Evolutionary conservation across 2,888 invertebrate genomes (phyloP).

Genomic region (Himalopsyche anomala): DNA sequence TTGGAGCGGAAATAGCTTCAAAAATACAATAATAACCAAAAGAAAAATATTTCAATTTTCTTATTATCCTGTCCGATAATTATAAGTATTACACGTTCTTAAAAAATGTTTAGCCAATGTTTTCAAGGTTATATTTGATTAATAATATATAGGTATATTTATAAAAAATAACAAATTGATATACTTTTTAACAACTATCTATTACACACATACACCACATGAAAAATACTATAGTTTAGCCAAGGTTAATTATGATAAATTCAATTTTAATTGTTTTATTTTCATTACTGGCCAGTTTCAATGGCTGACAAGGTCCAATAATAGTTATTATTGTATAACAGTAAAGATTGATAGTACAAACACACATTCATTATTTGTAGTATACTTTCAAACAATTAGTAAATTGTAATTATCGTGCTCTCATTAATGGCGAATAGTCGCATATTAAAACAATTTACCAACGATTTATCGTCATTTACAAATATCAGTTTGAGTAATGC

Average conservation of each 20-base stretch:
- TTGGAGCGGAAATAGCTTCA: no score
- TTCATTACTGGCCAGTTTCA: constrained; percentile 3
- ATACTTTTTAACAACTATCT: neutral
- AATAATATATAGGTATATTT: neutral
- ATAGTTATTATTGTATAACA: neutral
- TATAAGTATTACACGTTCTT: no score
- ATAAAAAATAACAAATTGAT: neutral
- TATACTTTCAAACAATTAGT: constrained; percentile 17
- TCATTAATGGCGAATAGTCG: no score
- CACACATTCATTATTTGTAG: neutral
- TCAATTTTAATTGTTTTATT: constrained; percentile 27
- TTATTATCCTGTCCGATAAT: no score
- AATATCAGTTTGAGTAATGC: no score
- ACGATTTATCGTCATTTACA: no score
- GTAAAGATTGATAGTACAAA: neutral
- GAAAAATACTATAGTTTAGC: neutral
- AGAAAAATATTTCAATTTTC: no score
- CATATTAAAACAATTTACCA: no score
- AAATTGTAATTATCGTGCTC: neutral
- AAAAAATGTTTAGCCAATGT: neutral
- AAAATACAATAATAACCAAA: no score
- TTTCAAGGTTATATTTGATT: neutral
- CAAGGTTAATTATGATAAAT: constrained; percentile 34
- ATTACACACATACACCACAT: neutral
- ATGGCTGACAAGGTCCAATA: neutral